Percentiles rank a stretch among this genome's conserved stretches.
These are phyloP conservation scores for Archivesica marissinica DNA, from an alignment of 1,140 invertebrate genomes.

Conservation along the genomic window DNA sequence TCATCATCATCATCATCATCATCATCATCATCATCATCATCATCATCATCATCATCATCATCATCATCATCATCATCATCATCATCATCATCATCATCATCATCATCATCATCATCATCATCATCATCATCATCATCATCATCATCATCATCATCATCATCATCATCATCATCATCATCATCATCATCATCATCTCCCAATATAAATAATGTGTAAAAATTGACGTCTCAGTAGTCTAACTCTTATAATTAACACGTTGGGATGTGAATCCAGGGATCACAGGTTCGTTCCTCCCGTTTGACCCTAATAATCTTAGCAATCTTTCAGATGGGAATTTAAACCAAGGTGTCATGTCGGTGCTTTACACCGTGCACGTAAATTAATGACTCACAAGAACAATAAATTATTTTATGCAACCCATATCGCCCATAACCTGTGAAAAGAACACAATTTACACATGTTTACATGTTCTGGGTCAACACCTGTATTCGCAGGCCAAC, in stretches of 20 bases:
- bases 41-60: neutral
- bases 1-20: neutral
- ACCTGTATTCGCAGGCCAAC: too few relatives aligned
- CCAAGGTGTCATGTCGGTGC: too few relatives aligned
- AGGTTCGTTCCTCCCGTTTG: too few relatives aligned
- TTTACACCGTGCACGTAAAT: too few relatives aligned
- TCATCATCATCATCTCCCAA: conserved; percentile 38
- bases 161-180: conserved; percentile 20
- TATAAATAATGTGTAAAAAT: conserved; percentile 4
- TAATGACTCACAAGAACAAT: too few relatives aligned
- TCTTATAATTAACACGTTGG: neutral
- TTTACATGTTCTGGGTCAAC: too few relatives aligned
- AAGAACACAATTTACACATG: too few relatives aligned
- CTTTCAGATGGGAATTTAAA: too few relatives aligned
- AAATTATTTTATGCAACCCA: too few relatives aligned
- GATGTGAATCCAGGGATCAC: too few relatives aligned
- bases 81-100: conserved; percentile 25
- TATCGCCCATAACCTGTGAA: too few relatives aligned
- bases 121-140: conserved; percentile 36
- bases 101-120: conserved; percentile 44
- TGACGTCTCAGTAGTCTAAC: neutral
- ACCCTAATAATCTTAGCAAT: too few relatives aligned
- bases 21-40: neutral
- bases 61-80: conserved; percentile 6
- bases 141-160: conserved; percentile 10